Evolutionary conservation across 2,797 vertebrate genomes (phyloP).

Genomic region (Picus viridis): DNA sequence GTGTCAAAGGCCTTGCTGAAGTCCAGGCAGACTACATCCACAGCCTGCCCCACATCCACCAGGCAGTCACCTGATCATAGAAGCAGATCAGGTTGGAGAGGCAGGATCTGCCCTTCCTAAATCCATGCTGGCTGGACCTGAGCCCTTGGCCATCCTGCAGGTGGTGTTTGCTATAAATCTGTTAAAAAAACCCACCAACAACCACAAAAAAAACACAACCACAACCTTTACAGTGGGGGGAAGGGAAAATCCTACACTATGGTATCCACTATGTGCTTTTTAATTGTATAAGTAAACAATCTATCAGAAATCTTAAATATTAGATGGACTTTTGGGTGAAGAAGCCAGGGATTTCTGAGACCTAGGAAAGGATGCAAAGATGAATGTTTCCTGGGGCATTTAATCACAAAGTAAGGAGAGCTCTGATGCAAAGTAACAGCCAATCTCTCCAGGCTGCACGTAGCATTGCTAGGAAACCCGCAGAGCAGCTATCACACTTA

Average conservation of each 20-base stretch:
- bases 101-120: too few relatives aligned
- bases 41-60: too few relatives aligned
- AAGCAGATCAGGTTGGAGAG: too few relatives aligned
- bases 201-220: too few relatives aligned
- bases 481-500: slow-evolving; percentile 11
- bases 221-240: not conserved
- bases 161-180: not conserved
- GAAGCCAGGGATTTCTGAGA: not conserved
- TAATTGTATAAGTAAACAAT: not conserved
- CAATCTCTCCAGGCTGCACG: not conserved
- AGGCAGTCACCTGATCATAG: too few relatives aligned
- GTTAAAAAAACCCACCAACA: not conserved
- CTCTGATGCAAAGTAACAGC: not conserved
- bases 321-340: not conserved
- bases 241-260: not conserved
- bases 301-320: not conserved
- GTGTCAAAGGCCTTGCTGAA: too few relatives aligned
- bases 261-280: not conserved
- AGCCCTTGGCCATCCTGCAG: too few relatives aligned
- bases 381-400: not conserved
- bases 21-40: too few relatives aligned
- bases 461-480: slow-evolving; percentile 11
- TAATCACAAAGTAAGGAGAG: not conserved
- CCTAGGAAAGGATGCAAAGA: not conserved
- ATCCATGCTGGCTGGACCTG: too few relatives aligned